A percentile compares a stretch with the other conserved stretches of the same genome.
These are phyloP conservation scores for Petrophora chlorosata DNA, from an alignment of 2,888 invertebrate genomes.

Conservation along the genomic window DNA sequence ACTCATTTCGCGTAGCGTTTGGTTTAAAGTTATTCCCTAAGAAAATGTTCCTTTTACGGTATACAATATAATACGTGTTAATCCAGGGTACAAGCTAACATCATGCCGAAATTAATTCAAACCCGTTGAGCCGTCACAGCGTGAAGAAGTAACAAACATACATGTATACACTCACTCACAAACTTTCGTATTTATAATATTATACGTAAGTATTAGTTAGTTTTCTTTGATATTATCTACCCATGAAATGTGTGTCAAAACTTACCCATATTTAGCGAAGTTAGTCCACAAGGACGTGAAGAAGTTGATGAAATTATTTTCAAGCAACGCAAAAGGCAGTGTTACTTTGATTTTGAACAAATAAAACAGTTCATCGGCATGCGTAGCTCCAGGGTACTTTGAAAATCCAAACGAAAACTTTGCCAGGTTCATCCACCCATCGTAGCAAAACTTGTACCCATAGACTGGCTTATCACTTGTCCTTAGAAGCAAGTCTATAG, in stretches of 20 bases:
- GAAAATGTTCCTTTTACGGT: too few species aligned
- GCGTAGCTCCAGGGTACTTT: constrained; percentile 65
- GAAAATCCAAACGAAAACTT: constrained; percentile 57
- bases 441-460: constrained; percentile 63
- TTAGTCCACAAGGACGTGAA: constrained; percentile 71
- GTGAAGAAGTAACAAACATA: too few species aligned
- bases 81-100: too few species aligned
- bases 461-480: constrained; percentile 54
- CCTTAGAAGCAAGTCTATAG: constrained; percentile 55
- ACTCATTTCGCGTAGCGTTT: too few species aligned
- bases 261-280: constrained; percentile 72
- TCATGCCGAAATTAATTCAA: too few species aligned
- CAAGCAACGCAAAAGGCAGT: constrained; percentile 47
- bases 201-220: too few species aligned
- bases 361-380: constrained; percentile 76
- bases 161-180: too few species aligned
- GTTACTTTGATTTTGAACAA: constrained; percentile 60
- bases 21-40: too few species aligned
- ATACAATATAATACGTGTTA: too few species aligned
- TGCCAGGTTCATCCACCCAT: constrained; percentile 67
- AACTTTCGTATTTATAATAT: too few species aligned
- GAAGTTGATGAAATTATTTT: constrained; percentile 53
- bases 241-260: constrained; percentile 2
- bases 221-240: too few species aligned
- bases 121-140: too few species aligned